Base-by-base conservation (phyloP, 2,888 invertebrate genomes). In the Xiphydria camelus region DNA sequence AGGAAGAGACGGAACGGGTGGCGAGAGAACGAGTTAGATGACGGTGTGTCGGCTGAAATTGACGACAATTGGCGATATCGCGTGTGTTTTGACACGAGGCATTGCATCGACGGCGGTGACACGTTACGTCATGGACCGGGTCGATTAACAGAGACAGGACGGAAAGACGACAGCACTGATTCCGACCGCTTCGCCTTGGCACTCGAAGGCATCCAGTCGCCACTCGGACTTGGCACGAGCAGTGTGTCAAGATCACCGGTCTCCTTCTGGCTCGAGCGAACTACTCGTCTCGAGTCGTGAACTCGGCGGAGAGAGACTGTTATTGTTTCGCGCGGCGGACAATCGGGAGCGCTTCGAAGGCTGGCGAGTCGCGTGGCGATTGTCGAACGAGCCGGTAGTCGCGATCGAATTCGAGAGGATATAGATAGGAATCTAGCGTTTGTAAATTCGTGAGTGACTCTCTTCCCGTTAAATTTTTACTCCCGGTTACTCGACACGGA, bases 221-320 rank as follows among this genome's bases (percentile, higher is more conserved):
- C 55, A 53, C 54, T 53, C 54, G 52, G 55, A 48, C 44, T 54
- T 64, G 59, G 59, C 58, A 56, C 26, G 26, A 6, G 45, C 64
- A 67, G 66, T 66, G 56, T 66, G 66, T 67, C 67, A 67, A 67
- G 66, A 66, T 66, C 66, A 62, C 61, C 64, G 59, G 61, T 62
- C 58, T 40, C 44, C 37, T n/a, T n/a, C n/a, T n/a, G 7, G 7
- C n/a, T 23, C n/a, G 23, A 23, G 23, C n/a, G 23, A 23, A 23
- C 23, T 23, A 7, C 6, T 7, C n/a, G n/a, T 7, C 23, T 23
- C 7, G 23, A 23, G 7, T 7, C 23, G 23, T 6, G 23, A n/a
- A n/a, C n/a, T n/a, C n/a, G n/a, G n/a, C n/a, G n/a, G n/a, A n/a
- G n/a, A n/a, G n/a, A n/a, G n/a, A n/a, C n/a, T n/a, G n/a, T n/a